Base-by-base conservation (phyloP, 2,888 invertebrate species). In the Ectemnius continuus region DNA sequence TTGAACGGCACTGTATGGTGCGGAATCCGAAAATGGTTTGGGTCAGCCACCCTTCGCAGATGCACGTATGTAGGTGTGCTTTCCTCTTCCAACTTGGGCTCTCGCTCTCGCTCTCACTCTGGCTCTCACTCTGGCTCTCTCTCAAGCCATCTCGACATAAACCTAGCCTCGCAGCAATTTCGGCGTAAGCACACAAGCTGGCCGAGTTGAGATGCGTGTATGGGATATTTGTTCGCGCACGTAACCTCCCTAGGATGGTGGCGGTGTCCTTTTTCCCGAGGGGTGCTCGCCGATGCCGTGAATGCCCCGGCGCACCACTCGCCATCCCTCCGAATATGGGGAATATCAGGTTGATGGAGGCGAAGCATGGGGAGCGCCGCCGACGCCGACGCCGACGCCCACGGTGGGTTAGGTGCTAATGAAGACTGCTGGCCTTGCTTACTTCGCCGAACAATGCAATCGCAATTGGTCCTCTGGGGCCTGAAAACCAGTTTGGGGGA, bases 371-470 rank as follows among this genome's bases (percentile, higher is more conserved):
- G 13, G 67, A 23, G 45, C 45, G 18, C n/a, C n/a, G n/a, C n/a
- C n/a, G n/a, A n/a, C n/a, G n/a, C n/a, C n/a, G n/a, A n/a, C n/a
- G n/a, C n/a, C n/a, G n/a, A n/a, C n/a, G n/a, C n/a, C n/a, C n/a
- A 16, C 69, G 60, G 62, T 75, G 61, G 72, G 47, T 76, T 67
- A 76, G 57, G 47, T 73, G 60, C 75, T 81, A 81, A 81, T 75
- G 77, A 81, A 81, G 75, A 75, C 57, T 26, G 61, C 70, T 62
- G 61, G 68, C 47, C 73, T 59, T 26, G 23, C 58, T 60, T 79
- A 65, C 71, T 63, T 59, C 58, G 66, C 0, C 61, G 67, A 66
- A 81, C 79, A 77, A 80, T 77, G 77, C 81, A 81, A 81, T 79
- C 64, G 73, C 46, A 74, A 81, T 78, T 70, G 62, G 46, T 75